These are phyloP conservation scores for Hesperophylax magnus DNA, from an alignment of 1,140 invertebrate species.

Conservation along the genomic window DNA sequence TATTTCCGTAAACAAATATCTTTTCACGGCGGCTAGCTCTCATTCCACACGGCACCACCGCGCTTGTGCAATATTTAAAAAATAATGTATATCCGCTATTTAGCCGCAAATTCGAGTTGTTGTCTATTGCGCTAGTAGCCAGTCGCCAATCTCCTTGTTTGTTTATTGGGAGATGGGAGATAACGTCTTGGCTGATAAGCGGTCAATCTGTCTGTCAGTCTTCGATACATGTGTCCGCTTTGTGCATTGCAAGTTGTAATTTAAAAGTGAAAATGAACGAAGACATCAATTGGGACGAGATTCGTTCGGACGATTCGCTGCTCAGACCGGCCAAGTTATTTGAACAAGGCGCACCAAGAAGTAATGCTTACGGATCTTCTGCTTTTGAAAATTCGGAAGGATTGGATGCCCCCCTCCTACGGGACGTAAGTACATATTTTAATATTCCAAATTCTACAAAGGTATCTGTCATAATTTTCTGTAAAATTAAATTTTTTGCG, in stretches of 20 bases:
- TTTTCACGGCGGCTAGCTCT: constrained; percentile 5
- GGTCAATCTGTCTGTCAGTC: too few species aligned
- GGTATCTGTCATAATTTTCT: too few species aligned
- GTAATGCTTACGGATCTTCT: constrained; percentile 31
- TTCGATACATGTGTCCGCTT: too few species aligned
- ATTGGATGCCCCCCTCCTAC: constrained; percentile 54
- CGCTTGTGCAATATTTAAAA: background rate
- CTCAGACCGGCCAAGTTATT: constrained; percentile 33
- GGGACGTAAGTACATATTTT: constrained; percentile 61
- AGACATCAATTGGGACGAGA: constrained; percentile 56
- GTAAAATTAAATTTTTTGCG: too few species aligned
- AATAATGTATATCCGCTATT: background rate
- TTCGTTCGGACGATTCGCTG: constrained; percentile 48
- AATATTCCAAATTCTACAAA: background rate
- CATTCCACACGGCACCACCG: background rate
- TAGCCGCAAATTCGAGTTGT: background rate
- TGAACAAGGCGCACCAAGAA: constrained; percentile 29
- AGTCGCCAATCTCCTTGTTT: background rate
- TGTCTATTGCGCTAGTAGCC: background rate
- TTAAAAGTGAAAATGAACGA: constrained; percentile 49
- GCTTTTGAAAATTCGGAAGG: constrained; percentile 44
- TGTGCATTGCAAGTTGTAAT: too few species aligned
- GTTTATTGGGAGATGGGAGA: constrained; percentile 1
- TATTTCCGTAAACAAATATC: constrained; percentile 24
- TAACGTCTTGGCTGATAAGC: too few species aligned